Conservation (phyloP, 2,113 vertebrate species). For the Callorhinus ursinus region DNA sequence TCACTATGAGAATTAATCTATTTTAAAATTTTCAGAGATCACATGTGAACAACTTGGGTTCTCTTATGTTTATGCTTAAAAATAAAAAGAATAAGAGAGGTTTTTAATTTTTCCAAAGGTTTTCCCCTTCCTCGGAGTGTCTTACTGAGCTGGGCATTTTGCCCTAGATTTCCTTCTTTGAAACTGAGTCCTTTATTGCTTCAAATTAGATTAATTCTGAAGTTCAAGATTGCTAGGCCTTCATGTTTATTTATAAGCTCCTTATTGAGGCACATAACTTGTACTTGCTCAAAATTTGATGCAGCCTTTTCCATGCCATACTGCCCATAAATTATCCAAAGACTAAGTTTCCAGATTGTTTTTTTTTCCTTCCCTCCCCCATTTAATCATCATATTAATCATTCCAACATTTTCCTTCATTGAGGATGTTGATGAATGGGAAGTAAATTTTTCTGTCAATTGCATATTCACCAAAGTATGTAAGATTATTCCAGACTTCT, state of each 20-base stretch:
- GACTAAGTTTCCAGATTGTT: slow-evolving; percentile 62
- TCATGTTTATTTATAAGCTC: slow-evolving; percentile 79
- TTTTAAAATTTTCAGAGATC: slow-evolving; percentile 24
- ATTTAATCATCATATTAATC: slow-evolving; percentile 79
- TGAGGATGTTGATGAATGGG: slow-evolving; percentile 75
- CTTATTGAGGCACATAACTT: slow-evolving; percentile 61
- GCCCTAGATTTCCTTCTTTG: slow-evolving; percentile 47
- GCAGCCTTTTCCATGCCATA: slow-evolving; percentile 50
- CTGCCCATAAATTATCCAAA: slow-evolving; percentile 76
- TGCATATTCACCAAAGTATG: slow-evolving; percentile 78
- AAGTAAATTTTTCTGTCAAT: slow-evolving; percentile 79
- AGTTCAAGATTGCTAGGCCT: slow-evolving; percentile 58
- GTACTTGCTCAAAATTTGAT: slow-evolving; percentile 60
- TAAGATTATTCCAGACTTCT: slow-evolving; percentile 75
- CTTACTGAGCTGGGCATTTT: background rate
- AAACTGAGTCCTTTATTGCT: slow-evolving; percentile 60
- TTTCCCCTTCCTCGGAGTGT: background rate
- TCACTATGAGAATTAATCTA: background rate
- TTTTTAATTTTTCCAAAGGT: slow-evolving; percentile 41
- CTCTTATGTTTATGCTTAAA: slow-evolving; percentile 28
- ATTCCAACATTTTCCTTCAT: slow-evolving; percentile 72
- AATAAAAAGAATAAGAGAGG: slow-evolving; percentile 26
- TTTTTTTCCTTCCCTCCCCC: slow-evolving; percentile 54
- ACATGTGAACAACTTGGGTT: background rate
- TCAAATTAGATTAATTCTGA: slow-evolving; percentile 72